Percentiles rank a stretch among this genome's conserved stretches.
phyloP scores from a whole-genome alignment of 2,888 invertebrate species.

The Campoletis raptor region DNA sequence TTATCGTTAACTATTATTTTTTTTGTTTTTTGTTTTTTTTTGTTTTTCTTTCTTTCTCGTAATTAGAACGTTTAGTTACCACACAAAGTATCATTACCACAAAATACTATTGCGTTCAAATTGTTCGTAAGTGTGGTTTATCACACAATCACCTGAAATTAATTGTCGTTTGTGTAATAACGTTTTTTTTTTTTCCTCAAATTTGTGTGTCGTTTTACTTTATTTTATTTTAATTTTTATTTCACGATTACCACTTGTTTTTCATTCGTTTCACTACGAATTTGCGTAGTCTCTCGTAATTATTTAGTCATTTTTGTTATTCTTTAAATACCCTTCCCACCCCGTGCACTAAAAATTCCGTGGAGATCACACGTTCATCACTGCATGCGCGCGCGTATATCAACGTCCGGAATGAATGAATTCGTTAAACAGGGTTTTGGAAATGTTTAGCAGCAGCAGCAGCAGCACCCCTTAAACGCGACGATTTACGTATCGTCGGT shows the following conservation, averaged over 20 bases:
- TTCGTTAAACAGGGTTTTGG: neutral
- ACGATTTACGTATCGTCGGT: slow-evolving; percentile 49
- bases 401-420: slow-evolving; percentile 16
- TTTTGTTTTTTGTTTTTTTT: slow-evolving; percentile 56
- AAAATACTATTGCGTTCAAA: slow-evolving; percentile 80
- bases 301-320: slow-evolving; percentile 50
- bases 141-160: slow-evolving; percentile 52
- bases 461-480: slow-evolving; percentile 35
- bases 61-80: slow-evolving; percentile 82
- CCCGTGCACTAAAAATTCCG: slow-evolving; percentile 39
- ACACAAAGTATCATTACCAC: slow-evolving; percentile 79
- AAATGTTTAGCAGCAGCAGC: slow-evolving; percentile 10
- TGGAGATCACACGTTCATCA: slow-evolving; percentile 34
- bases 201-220: slow-evolving; percentile 67
- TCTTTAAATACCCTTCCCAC: slow-evolving; percentile 58
- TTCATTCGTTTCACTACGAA: slow-evolving; percentile 61
- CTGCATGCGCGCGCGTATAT: slow-evolving; percentile 5
- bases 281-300: slow-evolving; percentile 66
- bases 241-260: slow-evolving; percentile 57
- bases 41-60: slow-evolving; percentile 68
- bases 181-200: slow-evolving; percentile 49
- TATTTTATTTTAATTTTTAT: slow-evolving; percentile 58
- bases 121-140: slow-evolving; percentile 45
- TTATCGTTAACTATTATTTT: slow-evolving; percentile 74
- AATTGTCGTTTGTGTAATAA: slow-evolving; percentile 66